Base-by-base conservation (phyloP, 2,113 vertebrate genomes). In the Pteruthius melanotis region DNA sequence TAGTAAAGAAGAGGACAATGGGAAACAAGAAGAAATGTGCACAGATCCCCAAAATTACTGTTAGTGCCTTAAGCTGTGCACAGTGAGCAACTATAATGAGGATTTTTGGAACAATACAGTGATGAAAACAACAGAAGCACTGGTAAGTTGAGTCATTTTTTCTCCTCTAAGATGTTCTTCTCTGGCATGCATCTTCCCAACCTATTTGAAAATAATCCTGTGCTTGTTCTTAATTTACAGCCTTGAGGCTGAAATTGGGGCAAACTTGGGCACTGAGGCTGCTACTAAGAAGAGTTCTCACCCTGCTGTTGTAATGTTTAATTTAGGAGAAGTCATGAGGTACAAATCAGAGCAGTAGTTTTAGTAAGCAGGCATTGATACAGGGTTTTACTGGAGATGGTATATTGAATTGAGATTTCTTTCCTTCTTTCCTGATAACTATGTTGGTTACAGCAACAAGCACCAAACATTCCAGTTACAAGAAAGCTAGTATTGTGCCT, bases 61-160 rank as follows among this genome's bases (percentile, higher is more conserved):
- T 42, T 33, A 39, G 23, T 60, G 33, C 40, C 16, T 85, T 80
- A 49, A 76, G 74, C 19, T 93, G 28, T 69, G 65, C n/a, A 18
- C 91, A 80, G 13, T 72, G 53, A 87, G 40, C 66, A 69, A 13
- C 59, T 68, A 6, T 40, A 13, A 42, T 19, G 22, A 65, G 56
- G 24, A 82, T 66, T 84, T 83, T 5, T 47, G 23, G 35, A 90
- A 71, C 42, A 87, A 50, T 59, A 59, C 47, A 83, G 24, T 84
- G 54, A 60, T 47, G 31, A 90, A 86, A 77, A 44, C 50, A 84
- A 15, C 64, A 90, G 19, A 80, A 88, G n/a, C 42, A 35, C 16
- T 75, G 93, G 96, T 97, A 93, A 97, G 96, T 93, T 66, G 35
- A 86, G 39, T 60, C 70, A 54, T 49, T 30, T 79, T 76, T 80